Base-by-base conservation (phyloP, 2,888 invertebrate species). In the Parascotia fuliginaria region DNA sequence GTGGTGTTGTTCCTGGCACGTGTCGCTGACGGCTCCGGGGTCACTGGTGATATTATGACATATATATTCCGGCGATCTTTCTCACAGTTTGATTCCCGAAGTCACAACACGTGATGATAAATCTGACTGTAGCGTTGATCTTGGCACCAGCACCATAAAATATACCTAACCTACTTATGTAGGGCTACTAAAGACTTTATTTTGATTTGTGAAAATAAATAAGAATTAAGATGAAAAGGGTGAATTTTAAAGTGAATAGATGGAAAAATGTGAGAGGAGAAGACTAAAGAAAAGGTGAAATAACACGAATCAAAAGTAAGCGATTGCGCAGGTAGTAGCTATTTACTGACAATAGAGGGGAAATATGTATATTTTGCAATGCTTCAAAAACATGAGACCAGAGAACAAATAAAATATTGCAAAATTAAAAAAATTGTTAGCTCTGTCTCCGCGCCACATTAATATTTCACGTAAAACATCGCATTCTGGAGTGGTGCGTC, bases 131-230 rank as follows among this genome's bases (percentile, higher is more conserved):
- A 15, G 29, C 34, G 55, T 55, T 43, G 54, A 54, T 60, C 37
- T 55, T 66, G 64, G 50, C 64, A 51, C 34, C 40, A 37, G 19
- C 29, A 33, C 28, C 14, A 13, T n/a, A n/a, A n/a, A n/a, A n/a
- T n/a, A n/a, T 37, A 19, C 39, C 12, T 51, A 37, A 55, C 52
- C 60, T 54, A 50, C 19, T 54, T 54, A 42, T 22, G 36, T 14
- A 40, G 29, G 40, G 34, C 16, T 34, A 27, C 16, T 29, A n/a
- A 3, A 33, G 16, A 33, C 24, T 24, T 24, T n/a, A n/a, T n/a
- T n/a, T n/a, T n/a, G n/a, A n/a, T n/a, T n/a, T n/a, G n/a, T n/a
- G n/a, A n/a, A n/a, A n/a, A n/a, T n/a, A n/a, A n/a, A n/a, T n/a
- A n/a, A n/a, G n/a, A n/a, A n/a, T n/a, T n/a, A n/a, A n/a, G n/a